A percentile compares a stretch with the other conserved stretches of the same genome.
phyloP scores from a whole-genome alignment of 2,888 invertebrate species.

The Ametastegia equiseti region DNA sequence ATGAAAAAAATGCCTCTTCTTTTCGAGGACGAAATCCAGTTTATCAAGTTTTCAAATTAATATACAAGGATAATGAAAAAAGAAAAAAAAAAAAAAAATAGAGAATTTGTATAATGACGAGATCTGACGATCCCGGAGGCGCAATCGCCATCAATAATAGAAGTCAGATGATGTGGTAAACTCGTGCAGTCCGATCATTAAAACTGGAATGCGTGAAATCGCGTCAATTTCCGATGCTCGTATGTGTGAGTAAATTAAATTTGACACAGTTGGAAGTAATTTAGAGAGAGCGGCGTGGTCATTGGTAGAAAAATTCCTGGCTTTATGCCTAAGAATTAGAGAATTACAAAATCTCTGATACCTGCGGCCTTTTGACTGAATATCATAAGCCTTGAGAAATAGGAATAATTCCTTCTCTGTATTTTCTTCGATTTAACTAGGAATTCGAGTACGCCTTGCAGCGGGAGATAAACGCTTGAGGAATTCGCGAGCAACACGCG shows the following conservation, averaged over 20 bases:
- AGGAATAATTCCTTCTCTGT: slow-evolving; percentile 8
- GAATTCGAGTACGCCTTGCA: slow-evolving; percentile 18
- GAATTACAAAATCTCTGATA: neutral
- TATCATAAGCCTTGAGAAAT: neutral
- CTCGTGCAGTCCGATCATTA: slow-evolving; percentile 21
- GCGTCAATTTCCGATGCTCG: slow-evolving; percentile 18
- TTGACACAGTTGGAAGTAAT: neutral
- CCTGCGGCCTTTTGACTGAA: neutral
- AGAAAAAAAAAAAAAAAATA: neutral
- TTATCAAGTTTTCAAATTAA: neutral
- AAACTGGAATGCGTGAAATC: slow-evolving; percentile 43
- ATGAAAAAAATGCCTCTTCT: neutral
- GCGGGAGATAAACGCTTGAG: neutral
- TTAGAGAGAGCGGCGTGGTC: neutral
- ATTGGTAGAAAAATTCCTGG: neutral
- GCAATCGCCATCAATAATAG: too few relatives aligned
- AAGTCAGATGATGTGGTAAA: neutral
- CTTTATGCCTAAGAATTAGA: neutral
- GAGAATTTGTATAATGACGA: too few relatives aligned
- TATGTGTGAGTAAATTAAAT: slow-evolving; percentile 8
- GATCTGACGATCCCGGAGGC: neutral
- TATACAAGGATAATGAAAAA: too few relatives aligned
- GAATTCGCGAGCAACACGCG: slow-evolving; percentile 23
- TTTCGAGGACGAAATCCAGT: neutral
- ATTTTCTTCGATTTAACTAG: slow-evolving; percentile 16